These are phyloP conservation scores for Phyllotreta cruciferae DNA, from an alignment of 2,888 invertebrate genomes.

Conservation along the genomic window DNA sequence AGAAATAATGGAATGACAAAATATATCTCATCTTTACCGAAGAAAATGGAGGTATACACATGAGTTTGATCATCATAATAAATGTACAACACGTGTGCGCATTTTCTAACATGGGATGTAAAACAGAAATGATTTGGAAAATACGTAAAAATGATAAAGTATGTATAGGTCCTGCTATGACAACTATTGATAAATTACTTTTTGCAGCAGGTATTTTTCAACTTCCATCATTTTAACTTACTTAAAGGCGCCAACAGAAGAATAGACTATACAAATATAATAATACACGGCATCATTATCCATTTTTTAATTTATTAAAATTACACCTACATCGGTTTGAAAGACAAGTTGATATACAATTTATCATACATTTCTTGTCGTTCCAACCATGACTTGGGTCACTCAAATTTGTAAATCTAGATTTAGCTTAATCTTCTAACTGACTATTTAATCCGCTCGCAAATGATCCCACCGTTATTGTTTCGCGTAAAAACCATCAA, in stretches of 20 bases:
- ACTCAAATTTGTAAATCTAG: conserved; percentile 52
- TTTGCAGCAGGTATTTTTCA: background rate
- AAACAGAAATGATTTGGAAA: conserved; percentile 24
- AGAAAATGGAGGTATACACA: conserved; percentile 24
- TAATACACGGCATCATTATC: conserved; percentile 24
- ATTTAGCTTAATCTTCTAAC: conserved; percentile 53
- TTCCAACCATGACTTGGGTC: conserved; percentile 27
- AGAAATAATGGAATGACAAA: conserved; percentile 29
- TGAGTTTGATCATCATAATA: conserved; percentile 28
- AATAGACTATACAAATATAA: no score
- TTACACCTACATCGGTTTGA: conserved; percentile 33
- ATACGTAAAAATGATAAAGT: conserved; percentile 22
- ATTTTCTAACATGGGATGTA: conserved; percentile 15
- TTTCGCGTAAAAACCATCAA: conserved; percentile 23
- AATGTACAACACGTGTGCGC: conserved; percentile 25
- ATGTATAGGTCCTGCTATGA: conserved; percentile 14
- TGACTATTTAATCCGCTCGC: conserved; percentile 46
- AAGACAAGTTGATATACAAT: conserved; percentile 49
- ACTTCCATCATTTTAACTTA: conserved; percentile 9
- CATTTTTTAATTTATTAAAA: no score
- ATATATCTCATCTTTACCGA: conserved; percentile 22
- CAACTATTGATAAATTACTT: conserved; percentile 20
- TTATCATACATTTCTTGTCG: conserved; percentile 58
- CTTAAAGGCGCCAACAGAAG: no score
- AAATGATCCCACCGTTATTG: conserved; percentile 44